Evolutionary conservation across 2,888 invertebrate genomes (phyloP), one percentile per base, ranked within the genome.

Genomic region (Napeogenes inachia): DNA sequence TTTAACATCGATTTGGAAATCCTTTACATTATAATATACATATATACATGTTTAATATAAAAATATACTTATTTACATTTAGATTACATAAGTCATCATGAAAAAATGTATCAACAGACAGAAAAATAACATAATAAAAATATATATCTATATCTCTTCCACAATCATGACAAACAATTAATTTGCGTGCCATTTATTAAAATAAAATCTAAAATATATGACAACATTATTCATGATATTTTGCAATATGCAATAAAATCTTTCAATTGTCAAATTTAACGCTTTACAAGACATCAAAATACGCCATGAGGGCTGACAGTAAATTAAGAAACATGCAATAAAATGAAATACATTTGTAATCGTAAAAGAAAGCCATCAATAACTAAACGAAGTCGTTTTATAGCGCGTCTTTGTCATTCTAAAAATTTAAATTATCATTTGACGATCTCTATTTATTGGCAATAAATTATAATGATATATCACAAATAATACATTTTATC

Each of bases 281-380:
- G 67, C 57, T 54, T 60, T 59, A 66, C 61, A 69, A 71, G 65
- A 73, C 75, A 74, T 75, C 75, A 75, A 73, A 73, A 71, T 65
- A 60, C 65, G 65, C 68, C 66, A 73, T 77, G 75, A 77, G 68
- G 62, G 75, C 71, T 72, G 71, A 58, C 65, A 65, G 61, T 80
- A 82, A 81, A 83, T 79, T 80, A 80, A 80, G 75, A 75, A 71
- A 71, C 68, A 65, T 62, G 75, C 72, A 78, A 79, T 78, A 82
- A 80, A 81, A 76, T 75, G 74, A 76, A 71, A 71, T 74, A 76
- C 74, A 73, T 74, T 71, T 68, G 77, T 73, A 76, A 80, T 84
- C 83, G 81, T 85, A 81, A 86, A 85, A 82, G 77, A 83, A 81
- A 81, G 82, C 78, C 83, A 82, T 85, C 83, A 84, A 83, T 81